Base-by-base conservation (phyloP, 23 tunicate genomes). In the Halocynthia aurantium region DNA sequence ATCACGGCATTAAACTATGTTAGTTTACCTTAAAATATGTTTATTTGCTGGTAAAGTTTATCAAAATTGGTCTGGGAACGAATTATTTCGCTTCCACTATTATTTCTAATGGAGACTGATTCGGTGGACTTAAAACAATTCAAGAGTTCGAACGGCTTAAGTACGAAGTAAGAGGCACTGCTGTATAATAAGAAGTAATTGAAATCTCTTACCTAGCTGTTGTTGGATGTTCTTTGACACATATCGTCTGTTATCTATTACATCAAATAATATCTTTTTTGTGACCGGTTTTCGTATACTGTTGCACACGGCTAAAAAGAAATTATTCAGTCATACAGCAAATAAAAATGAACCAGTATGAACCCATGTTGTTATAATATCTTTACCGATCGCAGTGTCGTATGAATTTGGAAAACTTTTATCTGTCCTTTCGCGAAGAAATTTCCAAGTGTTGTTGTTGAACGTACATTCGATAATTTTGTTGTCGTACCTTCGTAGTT, bases 341-440 rank as follows among this genome's bases (percentile, higher is more conserved):
- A 17, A 22, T 22, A 77, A 13, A 44, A 67, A 18, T 68, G 0
- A 10, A n/a, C 69, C 57, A 67, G 8, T 10, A 44, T 31, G 4
- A 31, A 31, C 44, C 2, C 44, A 31, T 31, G 44, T 31, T 31
- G 44, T 31, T 31, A 31, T 31, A 31, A 31, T 31, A 79, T 15
- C 51, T 77, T 12, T 53, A 89, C 96, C 81, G 73, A 80, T 70
- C 22, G 96, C 96, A 56, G 96, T 89, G 55, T 62, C 69, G 80
- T 80, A 89, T 76, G 96, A 76, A 62, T 93, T 93, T 0, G 98
- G 98, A 81, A 93, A 93, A 76, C 98, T 93, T 76, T 93, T 93
- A 51, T 93, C 98, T 50, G 88, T 87, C 66, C 98, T 70, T 73
- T 93, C 98, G 21, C 98, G 53, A 89, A 93, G 88, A 60, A 87